Conservation (phyloP, 2,888 invertebrate genomes). For the Galerucella nymphaeae region DNA sequence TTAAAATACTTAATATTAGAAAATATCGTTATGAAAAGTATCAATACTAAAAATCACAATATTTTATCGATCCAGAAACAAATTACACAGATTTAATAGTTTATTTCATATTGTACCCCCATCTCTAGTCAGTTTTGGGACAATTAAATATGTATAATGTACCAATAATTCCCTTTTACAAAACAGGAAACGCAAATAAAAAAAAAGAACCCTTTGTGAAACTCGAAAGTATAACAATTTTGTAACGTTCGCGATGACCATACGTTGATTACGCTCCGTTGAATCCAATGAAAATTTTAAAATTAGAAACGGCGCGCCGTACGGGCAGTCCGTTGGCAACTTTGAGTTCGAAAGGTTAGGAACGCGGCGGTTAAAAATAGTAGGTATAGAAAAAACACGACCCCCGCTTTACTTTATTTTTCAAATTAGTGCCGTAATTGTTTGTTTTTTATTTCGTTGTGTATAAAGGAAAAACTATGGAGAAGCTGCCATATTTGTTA, state of each 20-base stretch:
- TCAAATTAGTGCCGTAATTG: conserved; percentile 33
- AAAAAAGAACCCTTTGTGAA: not conserved
- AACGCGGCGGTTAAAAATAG: conserved; percentile 39
- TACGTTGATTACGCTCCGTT: conserved; percentile 50
- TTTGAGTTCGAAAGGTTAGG: conserved; percentile 47
- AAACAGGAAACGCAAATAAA: too few relatives aligned
- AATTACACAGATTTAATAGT: too few relatives aligned
- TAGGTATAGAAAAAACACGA: conserved; percentile 41
- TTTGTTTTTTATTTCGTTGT: not conserved
- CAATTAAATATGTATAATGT: not conserved
- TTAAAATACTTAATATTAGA: too few relatives aligned
- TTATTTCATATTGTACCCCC: too few relatives aligned
- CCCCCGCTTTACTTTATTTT: conserved; percentile 31
- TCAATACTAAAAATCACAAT: too few relatives aligned
- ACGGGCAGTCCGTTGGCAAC: conserved; percentile 49
- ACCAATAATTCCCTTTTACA: not conserved
- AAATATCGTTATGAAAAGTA: too few relatives aligned
- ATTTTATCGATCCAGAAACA: too few relatives aligned
- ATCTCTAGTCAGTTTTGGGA: too few relatives aligned
- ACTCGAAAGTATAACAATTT: conserved; percentile 33
- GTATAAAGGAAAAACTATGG: conserved; percentile 26
- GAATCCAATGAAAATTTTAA: conserved; percentile 48
- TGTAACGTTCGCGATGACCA: conserved; percentile 46
- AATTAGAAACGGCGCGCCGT: conserved; percentile 46
- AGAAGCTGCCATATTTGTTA: conserved; percentile 33